Base-by-base conservation (phyloP, 1,140 invertebrate genomes). In the Formica selysi region DNA sequence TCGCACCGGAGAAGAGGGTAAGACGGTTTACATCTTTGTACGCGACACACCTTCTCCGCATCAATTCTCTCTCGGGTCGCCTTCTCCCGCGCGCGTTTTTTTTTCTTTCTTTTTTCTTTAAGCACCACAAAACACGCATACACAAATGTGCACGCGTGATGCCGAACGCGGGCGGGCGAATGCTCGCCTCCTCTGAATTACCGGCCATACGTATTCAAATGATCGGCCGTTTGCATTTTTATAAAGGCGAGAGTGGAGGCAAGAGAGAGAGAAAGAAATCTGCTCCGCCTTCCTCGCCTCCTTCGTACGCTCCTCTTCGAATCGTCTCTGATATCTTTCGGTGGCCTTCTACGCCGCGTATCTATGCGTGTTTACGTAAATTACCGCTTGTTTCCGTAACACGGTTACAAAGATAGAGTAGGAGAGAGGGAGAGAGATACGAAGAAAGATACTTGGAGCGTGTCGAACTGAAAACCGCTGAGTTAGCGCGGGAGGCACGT, bases 171-270 rank as follows among this genome's bases (percentile, higher is more conserved):
- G 76, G 74, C 71, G 54, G 41, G 26, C 64, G 57, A 61, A 29
- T 22, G 61, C 73, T 62, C 64, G 86, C 36, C 51, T 59, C 71
- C 48, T 86, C 86, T 86, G 86, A 90, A 91, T 91, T 91, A 91
- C 88, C 88, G 83, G 80, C 89, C 89, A 87, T 90, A 89, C 85
- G 86, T 90, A 91, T 91, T 91, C 90, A 91, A 90, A 90, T 91
- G 87, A 90, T 89, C 86, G 79, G 79, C 41, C 65, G 83, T 81
- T 88, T 86, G 84, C 76, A 88, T 88, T 88, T 88, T 86, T 88
- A 80, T 87, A 68, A 76, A 87, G 81, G 68, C 68, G 86, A 85
- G 81, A 80, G 41, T 44, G 10, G 38, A 81, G 76, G 41, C 76
- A 81, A 62, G 78, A 10, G 11, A 51, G 68, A 32, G 32, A 32